Conservation (phyloP, 2,797 vertebrate genomes). For the Ptychobarbus kaznakovi region DNA sequence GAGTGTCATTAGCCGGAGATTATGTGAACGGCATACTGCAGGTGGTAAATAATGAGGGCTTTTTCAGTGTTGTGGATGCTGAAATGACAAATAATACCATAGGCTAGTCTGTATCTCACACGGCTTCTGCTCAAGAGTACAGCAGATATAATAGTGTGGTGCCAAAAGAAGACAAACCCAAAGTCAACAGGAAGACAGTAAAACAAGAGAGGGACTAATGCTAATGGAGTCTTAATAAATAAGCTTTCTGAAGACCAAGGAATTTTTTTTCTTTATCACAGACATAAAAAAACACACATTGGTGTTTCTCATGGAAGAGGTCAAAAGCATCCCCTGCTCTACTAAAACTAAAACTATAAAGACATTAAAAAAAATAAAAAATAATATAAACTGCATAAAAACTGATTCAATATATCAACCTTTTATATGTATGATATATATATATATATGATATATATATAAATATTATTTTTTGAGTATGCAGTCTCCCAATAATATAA, state of each 20-base stretch:
- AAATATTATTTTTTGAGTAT: neutral
- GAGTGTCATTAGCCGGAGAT: slow-evolving; percentile 44
- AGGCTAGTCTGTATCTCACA: slow-evolving; percentile 22
- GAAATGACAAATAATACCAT: slow-evolving; percentile 48
- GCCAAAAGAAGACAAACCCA: slow-evolving; percentile 14
- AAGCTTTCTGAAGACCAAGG: neutral
- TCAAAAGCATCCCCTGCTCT: neutral
- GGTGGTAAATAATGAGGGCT: slow-evolving; percentile 47
- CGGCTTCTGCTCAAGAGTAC: slow-evolving; percentile 1
- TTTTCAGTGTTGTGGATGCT: slow-evolving; percentile 35
- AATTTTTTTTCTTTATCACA: neutral
- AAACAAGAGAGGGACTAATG: slow-evolving; percentile 18
- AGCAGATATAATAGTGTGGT: slow-evolving; percentile 23
- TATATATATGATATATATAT: too few species aligned
- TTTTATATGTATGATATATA: neutral
- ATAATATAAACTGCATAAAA: neutral
- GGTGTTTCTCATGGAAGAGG: neutral
- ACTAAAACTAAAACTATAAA: neutral
- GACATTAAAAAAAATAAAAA: neutral
- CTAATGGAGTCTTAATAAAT: slow-evolving; percentile 10
- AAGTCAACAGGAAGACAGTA: slow-evolving; percentile 31
- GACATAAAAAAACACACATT: neutral
- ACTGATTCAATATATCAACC: neutral
- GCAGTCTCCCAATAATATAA: too few species aligned
- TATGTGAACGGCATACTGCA: slow-evolving; percentile 38